Evolutionary conservation across 2,888 invertebrate species (phyloP), one percentile per base, ranked within the genome.

Genomic region (Melieria omissa): DNA sequence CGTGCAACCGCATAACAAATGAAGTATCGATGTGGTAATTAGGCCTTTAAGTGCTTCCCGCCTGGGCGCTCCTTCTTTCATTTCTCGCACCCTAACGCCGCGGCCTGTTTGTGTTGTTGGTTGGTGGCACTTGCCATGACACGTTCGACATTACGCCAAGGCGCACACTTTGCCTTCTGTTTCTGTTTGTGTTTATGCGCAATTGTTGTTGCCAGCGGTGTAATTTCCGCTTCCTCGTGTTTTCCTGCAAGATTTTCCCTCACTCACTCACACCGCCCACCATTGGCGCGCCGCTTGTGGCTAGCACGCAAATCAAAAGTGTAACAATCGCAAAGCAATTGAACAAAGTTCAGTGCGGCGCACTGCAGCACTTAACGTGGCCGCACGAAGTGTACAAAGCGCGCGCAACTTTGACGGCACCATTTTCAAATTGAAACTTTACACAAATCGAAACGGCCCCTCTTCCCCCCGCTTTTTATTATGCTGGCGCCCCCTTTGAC

Each of bases 21-120:
- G 44, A 68, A 66, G 72, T 62, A 61, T 74, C 70, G 67, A 74
- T 68, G 72, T 46, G 44, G 65, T 65, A 74, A 73, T 74, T 74
- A 74, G 68, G 61, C 67, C 55, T 61, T 46, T 60, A 70, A 74
- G 71, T 63, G 67, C 67, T 70, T 72, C 60, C 71, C 10, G 45
- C 57, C 29, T 29, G 29, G 29, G 29, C 29, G 29, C 29, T 29
- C 29, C 29, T 29, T 29, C 29, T 29, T 29, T 29, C 29, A 29
- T 29, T 29, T 29, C 29, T 29, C 29, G 2, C 29, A 29, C 29
- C 29, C 29, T 2, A 29, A 29, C 29, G 29, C 1, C 29, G 29
- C 1, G 29, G 29, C 29, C 29, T 29, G 29, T 29, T 29, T 29
- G 29, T 29, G 29, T 29, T 29, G 29, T 29, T 29, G 29, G 29